Evolutionary conservation across 2,113 vertebrate species (phyloP).

Genomic region (Megaptera novaeangliae): DNA sequence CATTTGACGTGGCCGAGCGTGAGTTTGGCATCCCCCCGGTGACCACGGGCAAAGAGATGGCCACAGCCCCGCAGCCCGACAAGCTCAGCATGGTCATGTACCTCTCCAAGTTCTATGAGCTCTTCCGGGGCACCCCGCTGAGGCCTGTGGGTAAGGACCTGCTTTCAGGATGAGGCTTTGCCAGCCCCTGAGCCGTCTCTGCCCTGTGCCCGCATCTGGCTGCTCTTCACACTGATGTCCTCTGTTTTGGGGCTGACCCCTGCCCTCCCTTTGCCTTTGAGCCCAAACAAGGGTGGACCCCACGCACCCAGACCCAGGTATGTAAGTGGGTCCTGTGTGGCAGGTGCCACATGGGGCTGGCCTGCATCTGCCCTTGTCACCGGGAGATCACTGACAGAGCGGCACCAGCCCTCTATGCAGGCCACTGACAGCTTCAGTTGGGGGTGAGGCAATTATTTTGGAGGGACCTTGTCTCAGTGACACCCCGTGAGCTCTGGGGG

Average conservation of each 20-base stretch:
- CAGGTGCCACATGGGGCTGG: background rate
- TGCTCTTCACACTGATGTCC: background rate
- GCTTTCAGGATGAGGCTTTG: fast-evolving
- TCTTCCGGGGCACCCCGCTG: constrained; percentile 90
- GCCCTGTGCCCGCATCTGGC: background rate
- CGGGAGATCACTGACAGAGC: background rate
- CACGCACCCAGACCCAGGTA: background rate
- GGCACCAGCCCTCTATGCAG: background rate
- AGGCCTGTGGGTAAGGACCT: constrained; percentile 85
- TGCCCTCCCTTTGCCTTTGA: background rate
- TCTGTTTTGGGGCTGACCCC: background rate
- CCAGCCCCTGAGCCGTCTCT: fast-evolving
- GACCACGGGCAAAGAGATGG: constrained; percentile 88
- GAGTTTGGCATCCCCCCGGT: constrained; percentile 93
- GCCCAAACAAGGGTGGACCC: background rate
- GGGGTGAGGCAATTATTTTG: background rate
- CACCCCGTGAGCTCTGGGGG: background rate
- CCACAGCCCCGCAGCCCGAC: constrained; percentile 83
- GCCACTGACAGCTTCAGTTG: background rate
- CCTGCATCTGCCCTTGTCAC: background rate
- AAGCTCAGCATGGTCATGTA: constrained; percentile 92
- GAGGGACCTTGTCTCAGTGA: background rate
- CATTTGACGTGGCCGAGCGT: constrained; percentile 89
- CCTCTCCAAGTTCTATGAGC: constrained; percentile 96
- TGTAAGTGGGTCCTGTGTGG: background rate